These are phyloP conservation scores for Psephotus haematonotus DNA, from an alignment of 2,113 vertebrate genomes.

Conservation along the genomic window DNA sequence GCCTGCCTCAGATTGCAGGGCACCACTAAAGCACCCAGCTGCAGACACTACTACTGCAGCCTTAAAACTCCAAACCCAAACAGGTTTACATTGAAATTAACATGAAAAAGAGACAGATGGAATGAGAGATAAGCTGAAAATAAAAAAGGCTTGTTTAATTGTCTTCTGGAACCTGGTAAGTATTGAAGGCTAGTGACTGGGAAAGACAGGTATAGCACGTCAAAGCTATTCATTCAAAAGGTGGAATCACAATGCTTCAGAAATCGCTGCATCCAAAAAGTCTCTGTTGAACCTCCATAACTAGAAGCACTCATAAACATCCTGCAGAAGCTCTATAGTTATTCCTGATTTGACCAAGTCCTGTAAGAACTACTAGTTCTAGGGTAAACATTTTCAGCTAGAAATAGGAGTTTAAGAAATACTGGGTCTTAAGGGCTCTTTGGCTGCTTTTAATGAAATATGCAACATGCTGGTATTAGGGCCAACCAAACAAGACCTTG, in stretches of 20 bases:
- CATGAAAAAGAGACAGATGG: background rate
- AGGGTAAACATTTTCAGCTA: background rate
- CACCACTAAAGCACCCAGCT: background rate
- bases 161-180: background rate
- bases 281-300: background rate
- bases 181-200: background rate
- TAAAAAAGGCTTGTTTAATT: background rate
- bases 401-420: background rate
- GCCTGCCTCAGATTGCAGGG: constrained; percentile 22
- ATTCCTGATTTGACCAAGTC: background rate
- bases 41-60: background rate
- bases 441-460: background rate
- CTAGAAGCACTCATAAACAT: background rate
- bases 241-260: background rate
- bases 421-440: background rate
- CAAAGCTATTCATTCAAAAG: background rate
- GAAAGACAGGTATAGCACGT: background rate
- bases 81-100: background rate
- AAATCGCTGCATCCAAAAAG: background rate
- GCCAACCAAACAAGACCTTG: background rate
- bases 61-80: background rate
- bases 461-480: background rate
- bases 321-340: background rate
- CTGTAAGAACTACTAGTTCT: background rate
- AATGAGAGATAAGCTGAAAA: background rate